A percentile compares a stretch with the other conserved stretches of the same genome.
Evolutionary conservation across 2,113 vertebrate species (phyloP).

Genomic region (Antechinus stuartii): DNA sequence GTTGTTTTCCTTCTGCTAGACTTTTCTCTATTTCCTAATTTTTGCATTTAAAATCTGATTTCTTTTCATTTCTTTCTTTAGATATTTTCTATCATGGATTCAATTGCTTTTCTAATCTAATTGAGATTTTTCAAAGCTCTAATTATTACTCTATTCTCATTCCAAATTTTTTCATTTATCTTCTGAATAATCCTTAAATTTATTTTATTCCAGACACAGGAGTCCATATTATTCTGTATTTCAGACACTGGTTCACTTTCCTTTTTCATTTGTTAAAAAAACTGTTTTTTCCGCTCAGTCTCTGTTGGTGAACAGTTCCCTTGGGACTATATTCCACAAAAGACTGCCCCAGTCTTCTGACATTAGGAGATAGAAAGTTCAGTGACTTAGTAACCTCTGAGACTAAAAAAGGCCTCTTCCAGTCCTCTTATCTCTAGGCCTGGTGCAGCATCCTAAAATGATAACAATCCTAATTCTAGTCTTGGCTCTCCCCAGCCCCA

Average conservation of each 20-base stretch:
- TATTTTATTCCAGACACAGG: too few relatives aligned
- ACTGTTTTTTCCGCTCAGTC: background rate
- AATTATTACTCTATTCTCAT: background rate
- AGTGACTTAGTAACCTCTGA: background rate
- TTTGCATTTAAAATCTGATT: too few relatives aligned
- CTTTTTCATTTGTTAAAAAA: background rate
- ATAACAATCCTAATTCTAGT: background rate
- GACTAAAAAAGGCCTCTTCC: background rate
- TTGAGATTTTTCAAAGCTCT: background rate
- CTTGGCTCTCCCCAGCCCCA: background rate
- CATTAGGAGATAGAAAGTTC: background rate
- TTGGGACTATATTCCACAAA: background rate
- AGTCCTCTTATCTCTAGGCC: background rate
- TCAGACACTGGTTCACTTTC: background rate
- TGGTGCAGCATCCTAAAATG: background rate
- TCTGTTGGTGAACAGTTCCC: background rate
- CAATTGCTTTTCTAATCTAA: background rate
- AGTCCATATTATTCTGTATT: background rate
- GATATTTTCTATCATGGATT: background rate
- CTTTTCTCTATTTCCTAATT: too few relatives aligned
- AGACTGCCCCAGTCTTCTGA: background rate
- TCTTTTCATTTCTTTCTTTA: background rate
- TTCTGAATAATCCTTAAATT: background rate
- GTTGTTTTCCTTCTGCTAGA: background rate
- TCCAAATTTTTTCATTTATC: background rate